These are phyloP conservation scores for Mechanitis messenoides DNA, from an alignment of 2,888 invertebrate species.

Conservation along the genomic window DNA sequence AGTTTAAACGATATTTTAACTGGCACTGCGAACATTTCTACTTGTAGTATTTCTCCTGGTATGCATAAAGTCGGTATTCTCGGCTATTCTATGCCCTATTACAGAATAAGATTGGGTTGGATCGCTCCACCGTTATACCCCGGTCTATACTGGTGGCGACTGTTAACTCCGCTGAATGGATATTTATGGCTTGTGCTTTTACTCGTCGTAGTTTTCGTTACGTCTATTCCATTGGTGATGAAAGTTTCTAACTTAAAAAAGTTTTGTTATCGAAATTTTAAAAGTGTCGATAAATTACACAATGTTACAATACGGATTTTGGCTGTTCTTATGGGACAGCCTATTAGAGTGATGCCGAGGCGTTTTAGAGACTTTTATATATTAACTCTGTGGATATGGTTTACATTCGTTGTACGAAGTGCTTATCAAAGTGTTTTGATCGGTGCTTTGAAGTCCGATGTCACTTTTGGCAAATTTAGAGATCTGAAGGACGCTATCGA, in stretches of 20 bases:
- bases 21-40: constrained; percentile 54
- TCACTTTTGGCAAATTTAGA: constrained; percentile 45
- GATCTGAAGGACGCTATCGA: constrained; percentile 48
- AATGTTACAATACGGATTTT: constrained; percentile 50
- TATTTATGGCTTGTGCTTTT: constrained; percentile 54
- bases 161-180: constrained; percentile 54
- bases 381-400: constrained; percentile 57
- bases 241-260: constrained; percentile 41
- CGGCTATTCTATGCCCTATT: constrained; percentile 55
- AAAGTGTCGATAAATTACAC: constrained; percentile 42
- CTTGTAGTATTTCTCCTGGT: constrained; percentile 51
- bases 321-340: constrained; percentile 57
- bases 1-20: constrained; percentile 53
- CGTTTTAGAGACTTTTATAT: constrained; percentile 60
- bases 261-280: constrained; percentile 47
- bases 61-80: constrained; percentile 47
- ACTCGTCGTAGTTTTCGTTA: constrained; percentile 44
- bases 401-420: constrained; percentile 56
- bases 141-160: constrained; percentile 51
- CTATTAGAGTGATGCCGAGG: constrained; percentile 46
- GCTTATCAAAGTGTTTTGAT: constrained; percentile 62
- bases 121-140: constrained; percentile 50
- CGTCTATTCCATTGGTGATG: constrained; percentile 45
- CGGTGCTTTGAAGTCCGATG: constrained; percentile 55
- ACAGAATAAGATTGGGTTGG: constrained; percentile 54